Percentiles rank a stretch among this genome's conserved stretches.
Conservation (phyloP, 2,888 invertebrate genomes). For the Chromoteleia sp. region DNA sequence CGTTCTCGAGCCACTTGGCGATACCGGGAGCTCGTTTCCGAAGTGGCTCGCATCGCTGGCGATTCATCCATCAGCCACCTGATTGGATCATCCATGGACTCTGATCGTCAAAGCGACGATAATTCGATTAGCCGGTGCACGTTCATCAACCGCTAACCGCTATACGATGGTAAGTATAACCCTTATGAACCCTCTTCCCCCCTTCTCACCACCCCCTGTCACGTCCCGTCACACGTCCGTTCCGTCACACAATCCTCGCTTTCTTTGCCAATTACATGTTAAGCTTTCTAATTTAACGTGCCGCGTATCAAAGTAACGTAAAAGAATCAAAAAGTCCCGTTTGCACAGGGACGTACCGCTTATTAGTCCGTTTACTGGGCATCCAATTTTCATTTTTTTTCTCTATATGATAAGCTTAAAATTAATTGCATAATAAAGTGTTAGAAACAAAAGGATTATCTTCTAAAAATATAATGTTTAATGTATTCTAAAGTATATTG, state of each 20-base stretch:
- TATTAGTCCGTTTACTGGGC: conserved; percentile 40
- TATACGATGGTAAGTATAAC: conserved; percentile 74
- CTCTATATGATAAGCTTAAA: too few relatives aligned
- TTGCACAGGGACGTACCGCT: conserved; percentile 39
- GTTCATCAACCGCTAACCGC: conserved; percentile 82
- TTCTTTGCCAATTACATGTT: conserved; percentile 65
- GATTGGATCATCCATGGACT: conserved; percentile 84
- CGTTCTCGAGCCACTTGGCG: conserved; percentile 68
- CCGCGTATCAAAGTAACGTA: conserved; percentile 52
- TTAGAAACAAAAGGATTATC: too few relatives aligned
- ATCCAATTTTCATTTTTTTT: conserved; percentile 25
- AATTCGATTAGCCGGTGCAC: conserved; percentile 83
- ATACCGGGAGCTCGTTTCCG: conserved; percentile 74
- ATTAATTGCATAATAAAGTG: too few relatives aligned
- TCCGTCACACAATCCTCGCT: conserved; percentile 48
- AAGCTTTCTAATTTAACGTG: conserved; percentile 61
- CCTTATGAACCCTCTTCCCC: conserved; percentile 65
- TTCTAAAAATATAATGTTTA: too few relatives aligned
- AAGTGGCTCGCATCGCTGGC: conserved; percentile 83
- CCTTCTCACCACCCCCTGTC: conserved; percentile 64
- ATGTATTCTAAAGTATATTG: too few relatives aligned
- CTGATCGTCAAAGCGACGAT: conserved; percentile 84
- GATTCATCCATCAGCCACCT: conserved; percentile 83
- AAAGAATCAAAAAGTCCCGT: conserved; percentile 58
- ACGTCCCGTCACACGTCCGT: conserved; percentile 54